Evolutionary conservation across 2,888 invertebrate genomes (phyloP), one percentile per base, ranked within the genome.

Genomic region (Gymnosoma rotundatum): DNA sequence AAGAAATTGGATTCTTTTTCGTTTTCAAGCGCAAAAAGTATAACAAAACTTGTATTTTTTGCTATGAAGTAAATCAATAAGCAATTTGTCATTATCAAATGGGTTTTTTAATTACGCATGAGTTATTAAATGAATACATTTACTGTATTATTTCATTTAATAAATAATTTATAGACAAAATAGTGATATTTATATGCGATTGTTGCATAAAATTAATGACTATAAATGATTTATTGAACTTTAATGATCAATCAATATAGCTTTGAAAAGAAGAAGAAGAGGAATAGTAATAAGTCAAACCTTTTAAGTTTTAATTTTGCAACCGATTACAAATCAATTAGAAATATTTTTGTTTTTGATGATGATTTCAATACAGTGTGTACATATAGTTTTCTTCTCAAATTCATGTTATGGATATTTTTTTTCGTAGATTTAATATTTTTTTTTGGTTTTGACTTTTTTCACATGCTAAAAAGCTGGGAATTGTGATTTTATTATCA

Each of bases 81-180:
- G 73, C 83, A 80, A 83, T 83, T 83, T 80, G 83, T 83, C 83
- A 83, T 78, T 76, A 76, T 78, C 73, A 83, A 80, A 83, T 80
- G 69, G 80, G 73, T 48, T 21, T 83, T 78, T 80, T 80, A 83
- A 83, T 83, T 83, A 78, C 80, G 38, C 73, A 69, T 80, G 80
- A 75, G 45, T 74, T 61, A 67, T 63, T 60, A 61, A 45, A 36
- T 48, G 56, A 56, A 50, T 48, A 67, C 4, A 42, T 64, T 50
- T 52, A 18, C n/a, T 70, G 16, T 48, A 16, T 1, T 14, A 0
- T 25, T 32, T 4, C 9, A 12, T 52, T 25, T 18, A 25, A 56
- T 70, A 70, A 78, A 70, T 78, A 48, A 78, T 78, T 78, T 54
- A 78, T 70, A 38, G 56, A 25, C 54, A 42, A 18, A 20, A 16